phyloP scores from a whole-genome alignment of 2,113 vertebrate genomes.

The Centropus bengalensis region DNA sequence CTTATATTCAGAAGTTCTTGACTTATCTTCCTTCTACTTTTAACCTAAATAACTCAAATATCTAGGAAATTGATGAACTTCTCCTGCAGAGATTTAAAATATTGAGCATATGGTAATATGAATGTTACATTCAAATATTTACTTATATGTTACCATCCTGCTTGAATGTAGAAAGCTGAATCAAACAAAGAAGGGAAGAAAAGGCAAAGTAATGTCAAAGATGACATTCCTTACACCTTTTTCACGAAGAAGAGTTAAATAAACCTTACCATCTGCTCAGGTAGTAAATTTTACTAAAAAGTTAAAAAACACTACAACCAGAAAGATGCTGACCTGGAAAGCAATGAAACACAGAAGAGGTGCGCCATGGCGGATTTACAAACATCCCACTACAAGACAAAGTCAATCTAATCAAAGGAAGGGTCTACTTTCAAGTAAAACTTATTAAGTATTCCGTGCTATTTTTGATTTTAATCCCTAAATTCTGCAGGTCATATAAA shows the following conservation, averaged over 20 bases:
- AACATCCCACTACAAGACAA: not conserved
- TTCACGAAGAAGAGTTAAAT: not conserved
- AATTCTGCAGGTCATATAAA: not conserved
- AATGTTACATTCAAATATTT: not conserved
- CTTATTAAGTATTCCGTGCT: not conserved
- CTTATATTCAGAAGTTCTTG: constrained; percentile 10
- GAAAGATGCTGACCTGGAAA: not conserved
- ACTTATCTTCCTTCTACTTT: constrained; percentile 11
- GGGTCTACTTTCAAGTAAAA: not conserved
- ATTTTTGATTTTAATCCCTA: not conserved
- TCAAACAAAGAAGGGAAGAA: not conserved
- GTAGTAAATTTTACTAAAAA: not conserved
- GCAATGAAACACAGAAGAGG: not conserved
- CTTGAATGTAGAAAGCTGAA: not conserved
- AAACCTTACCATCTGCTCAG: not conserved
- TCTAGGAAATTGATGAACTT: not conserved
- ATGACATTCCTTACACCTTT: not conserved
- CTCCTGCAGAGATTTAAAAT: not conserved
- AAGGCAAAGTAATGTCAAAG: not conserved
- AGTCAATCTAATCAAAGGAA: not conserved
- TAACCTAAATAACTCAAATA: not conserved
- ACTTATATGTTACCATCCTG: not conserved
- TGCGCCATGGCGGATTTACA: not conserved
- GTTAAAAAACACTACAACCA: not conserved
- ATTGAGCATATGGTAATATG: not conserved